Conservation (phyloP, 2,113 vertebrate species). For the Hippocampus abdominalis region DNA sequence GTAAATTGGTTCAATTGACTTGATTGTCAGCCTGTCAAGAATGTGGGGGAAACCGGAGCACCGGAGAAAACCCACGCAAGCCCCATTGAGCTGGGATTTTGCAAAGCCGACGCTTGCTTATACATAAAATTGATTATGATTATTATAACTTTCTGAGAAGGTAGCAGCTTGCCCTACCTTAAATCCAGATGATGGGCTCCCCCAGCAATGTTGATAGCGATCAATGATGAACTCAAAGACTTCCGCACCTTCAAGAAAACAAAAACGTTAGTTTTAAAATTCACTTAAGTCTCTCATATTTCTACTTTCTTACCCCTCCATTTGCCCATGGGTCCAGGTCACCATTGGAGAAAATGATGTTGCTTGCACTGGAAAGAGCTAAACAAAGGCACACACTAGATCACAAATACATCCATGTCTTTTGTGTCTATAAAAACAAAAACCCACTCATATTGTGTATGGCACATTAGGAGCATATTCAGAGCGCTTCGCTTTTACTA, state of each 20-base stretch:
- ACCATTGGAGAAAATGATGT: conserved; percentile 95
- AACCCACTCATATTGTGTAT: no score
- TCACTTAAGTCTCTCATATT: not conserved
- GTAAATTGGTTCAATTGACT: no score
- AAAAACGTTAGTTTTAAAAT: not conserved
- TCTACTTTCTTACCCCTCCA: conserved; percentile 79
- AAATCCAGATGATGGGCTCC: conserved; percentile 91
- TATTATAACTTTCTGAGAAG: not conserved
- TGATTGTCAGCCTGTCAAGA: no score
- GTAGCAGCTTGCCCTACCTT: conserved; percentile 64
- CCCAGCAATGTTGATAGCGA: conserved; percentile 76
- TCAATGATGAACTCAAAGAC: conserved; percentile 76
- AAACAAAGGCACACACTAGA: conserved; percentile 23
- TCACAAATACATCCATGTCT: not conserved
- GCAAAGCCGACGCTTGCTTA: no score
- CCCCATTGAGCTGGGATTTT: no score
- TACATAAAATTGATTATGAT: no score
- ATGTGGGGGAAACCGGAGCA: no score
- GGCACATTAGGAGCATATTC: no score
- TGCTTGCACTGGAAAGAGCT: conserved; percentile 83
- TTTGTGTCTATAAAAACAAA: not conserved
- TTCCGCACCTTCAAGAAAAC: conserved; percentile 70
- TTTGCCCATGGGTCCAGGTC: conserved; percentile 93
- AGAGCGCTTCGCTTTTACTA: not conserved
- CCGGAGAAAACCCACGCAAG: no score